A percentile compares a stretch with the other conserved stretches of the same genome.
Conservation (phyloP, 2,888 invertebrate species). For the Electrophaes corylata region DNA sequence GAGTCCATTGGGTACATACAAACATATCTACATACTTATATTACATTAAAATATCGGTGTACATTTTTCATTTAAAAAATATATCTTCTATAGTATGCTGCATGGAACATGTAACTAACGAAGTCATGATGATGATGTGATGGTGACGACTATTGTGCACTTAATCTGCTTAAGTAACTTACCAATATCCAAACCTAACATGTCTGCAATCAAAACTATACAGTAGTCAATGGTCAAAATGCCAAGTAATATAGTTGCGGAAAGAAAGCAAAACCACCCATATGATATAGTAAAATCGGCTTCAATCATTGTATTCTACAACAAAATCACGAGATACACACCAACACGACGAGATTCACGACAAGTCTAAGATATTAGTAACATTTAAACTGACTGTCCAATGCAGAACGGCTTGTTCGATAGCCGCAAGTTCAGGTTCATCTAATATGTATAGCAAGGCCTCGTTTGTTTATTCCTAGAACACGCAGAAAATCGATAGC, state of each 20-base stretch:
- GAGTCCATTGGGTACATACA: no score
- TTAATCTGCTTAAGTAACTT: neutral
- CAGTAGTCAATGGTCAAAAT: constrained; percentile 5
- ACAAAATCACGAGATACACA: no score
- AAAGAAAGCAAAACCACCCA: neutral
- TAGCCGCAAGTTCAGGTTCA: neutral
- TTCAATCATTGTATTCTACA: constrained; percentile 1
- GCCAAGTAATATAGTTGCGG: neutral
- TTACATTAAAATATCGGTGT: no score
- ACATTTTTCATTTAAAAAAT: no score
- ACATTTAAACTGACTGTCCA: neutral
- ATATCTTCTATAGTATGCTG: no score
- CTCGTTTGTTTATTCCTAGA: constrained; percentile 8
- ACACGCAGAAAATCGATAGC: constrained; percentile 21
- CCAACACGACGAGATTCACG: no score
- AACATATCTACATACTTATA: no score
- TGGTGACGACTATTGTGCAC: neutral
- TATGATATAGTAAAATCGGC: neutral
- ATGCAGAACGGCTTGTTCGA: neutral
- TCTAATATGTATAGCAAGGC: constrained; percentile 9
- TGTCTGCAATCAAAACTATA: neutral
- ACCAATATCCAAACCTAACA: neutral
- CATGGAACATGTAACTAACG: no score
- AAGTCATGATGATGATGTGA: neutral
- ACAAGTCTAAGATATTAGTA: neutral